Base-by-base conservation (phyloP, 2,113 vertebrate genomes). In the Amphiprion ocellaris region DNA sequence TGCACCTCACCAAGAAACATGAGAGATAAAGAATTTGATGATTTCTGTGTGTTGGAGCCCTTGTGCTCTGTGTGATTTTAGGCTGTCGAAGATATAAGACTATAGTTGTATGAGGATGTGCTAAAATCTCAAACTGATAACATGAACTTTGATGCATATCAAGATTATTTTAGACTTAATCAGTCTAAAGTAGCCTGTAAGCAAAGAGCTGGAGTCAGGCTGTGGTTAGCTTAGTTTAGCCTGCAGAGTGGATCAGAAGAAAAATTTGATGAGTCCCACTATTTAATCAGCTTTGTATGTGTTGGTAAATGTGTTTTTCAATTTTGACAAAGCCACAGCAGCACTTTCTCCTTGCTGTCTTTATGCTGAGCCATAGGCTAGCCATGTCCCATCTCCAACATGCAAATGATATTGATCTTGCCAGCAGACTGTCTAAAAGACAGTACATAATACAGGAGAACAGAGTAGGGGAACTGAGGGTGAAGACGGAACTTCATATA, bases 311-410 rank as follows among this genome's bases (percentile, higher is more conserved):
- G 0, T 1, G 10, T 53, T 52, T 39, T 39, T 50, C 5, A 5
- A 7, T 46, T 47, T 46, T n/a, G 16, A 68, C 33, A 41, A 15
- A 44, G 14, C 41, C 3, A 44, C 11, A 44, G 3, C 11, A 44
- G 41, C 41, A 14, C 12, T 44, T 50, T 23, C 28, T 21, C 16
- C 47, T 6, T 17, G 17, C 17, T 11, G 26, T 49, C 26, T 33
- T 33, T 44, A 44, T 44, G 41, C 72, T 28, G 23, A 66, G 39
- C 47, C 23, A 19, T 41, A 53, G 15, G 65, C 24, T 64, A 46
- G 16, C 30, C 1, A 3, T 2, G 5, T 58, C 15, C n/a, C 47
- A n/a, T 54, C 19, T 69, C 12, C 52, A 33, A 4, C 26, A 12
- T 16, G 4, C n/a, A 24, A 3, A 67, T 24, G 7, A 54, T 16